Conservation (phyloP, 2,113 vertebrate genomes). For the Paramisgurnus dabryanus region DNA sequence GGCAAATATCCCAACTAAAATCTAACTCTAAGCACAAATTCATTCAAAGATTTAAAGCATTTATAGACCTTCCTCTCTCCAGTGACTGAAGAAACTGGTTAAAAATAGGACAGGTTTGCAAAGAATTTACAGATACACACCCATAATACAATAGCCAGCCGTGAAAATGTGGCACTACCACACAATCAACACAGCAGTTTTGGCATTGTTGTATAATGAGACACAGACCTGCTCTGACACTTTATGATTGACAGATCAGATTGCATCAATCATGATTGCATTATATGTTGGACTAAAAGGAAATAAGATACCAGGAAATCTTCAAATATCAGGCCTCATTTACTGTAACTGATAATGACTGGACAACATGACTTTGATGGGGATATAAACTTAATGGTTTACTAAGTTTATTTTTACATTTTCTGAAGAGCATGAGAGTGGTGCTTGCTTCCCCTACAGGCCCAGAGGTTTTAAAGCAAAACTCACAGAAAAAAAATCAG, state of each 20-base stretch:
- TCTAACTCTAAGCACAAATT: background rate
- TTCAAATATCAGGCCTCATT: background rate
- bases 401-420: too few relatives aligned
- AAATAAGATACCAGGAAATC: too few relatives aligned
- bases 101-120: slow-evolving; percentile 15
- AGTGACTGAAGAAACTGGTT: slow-evolving; percentile 49
- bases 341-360: background rate
- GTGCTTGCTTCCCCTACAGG: too few relatives aligned
- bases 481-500: too few relatives aligned
- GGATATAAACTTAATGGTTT: too few relatives aligned
- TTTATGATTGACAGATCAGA: background rate
- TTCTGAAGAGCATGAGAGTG: too few relatives aligned
- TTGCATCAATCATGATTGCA: background rate
- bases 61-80: background rate
- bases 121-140: background rate
- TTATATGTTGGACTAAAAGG: background rate
- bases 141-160: background rate
- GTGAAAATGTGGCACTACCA: background rate
- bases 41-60: background rate
- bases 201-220: background rate
- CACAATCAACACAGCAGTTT: background rate
- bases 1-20: background rate
- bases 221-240: background rate
- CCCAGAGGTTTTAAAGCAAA: too few relatives aligned
- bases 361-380: too few relatives aligned